phyloP scores from a whole-genome alignment of 1,140 invertebrate species.

The Drosophila serrata region DNA sequence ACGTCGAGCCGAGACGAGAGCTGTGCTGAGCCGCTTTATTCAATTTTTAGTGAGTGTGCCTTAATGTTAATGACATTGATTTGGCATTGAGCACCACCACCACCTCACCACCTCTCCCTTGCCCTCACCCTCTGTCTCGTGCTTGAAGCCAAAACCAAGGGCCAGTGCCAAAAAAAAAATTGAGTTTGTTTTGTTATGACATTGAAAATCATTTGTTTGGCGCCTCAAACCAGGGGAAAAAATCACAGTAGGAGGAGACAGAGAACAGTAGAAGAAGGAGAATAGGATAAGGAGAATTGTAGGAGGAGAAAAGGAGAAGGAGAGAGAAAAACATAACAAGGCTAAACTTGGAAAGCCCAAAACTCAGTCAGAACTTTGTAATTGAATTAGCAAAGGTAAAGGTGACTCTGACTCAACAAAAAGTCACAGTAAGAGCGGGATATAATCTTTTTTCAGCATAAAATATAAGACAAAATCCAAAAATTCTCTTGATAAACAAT shows the following conservation, averaged over 20 bases:
- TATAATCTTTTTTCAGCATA: too few relatives aligned
- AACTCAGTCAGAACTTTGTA: constrained; percentile 20
- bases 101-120: constrained; percentile 9
- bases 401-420: constrained; percentile 30
- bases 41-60: constrained; percentile 81
- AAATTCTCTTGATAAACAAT: neutral
- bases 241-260: too few relatives aligned
- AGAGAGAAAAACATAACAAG: constrained; percentile 8
- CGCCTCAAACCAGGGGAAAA: constrained; percentile 55
- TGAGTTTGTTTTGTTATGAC: constrained; percentile 63
- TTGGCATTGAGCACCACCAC: constrained; percentile 68
- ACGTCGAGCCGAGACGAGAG: constrained; percentile 12
- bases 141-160: constrained; percentile 46
- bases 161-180: constrained; percentile 43
- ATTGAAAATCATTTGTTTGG: constrained; percentile 64
- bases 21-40: constrained; percentile 61
- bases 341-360: constrained; percentile 17
- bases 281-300: neutral
- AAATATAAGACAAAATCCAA: neutral
- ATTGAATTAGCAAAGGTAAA: constrained; percentile 30
- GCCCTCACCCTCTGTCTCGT: neutral
- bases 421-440: neutral
- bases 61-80: constrained; percentile 84
- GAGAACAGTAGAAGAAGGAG: constrained; percentile 11
- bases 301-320: neutral